Base-by-base conservation (phyloP, 2,797 vertebrate genomes). In the Arrhamphus sclerolepis region DNA sequence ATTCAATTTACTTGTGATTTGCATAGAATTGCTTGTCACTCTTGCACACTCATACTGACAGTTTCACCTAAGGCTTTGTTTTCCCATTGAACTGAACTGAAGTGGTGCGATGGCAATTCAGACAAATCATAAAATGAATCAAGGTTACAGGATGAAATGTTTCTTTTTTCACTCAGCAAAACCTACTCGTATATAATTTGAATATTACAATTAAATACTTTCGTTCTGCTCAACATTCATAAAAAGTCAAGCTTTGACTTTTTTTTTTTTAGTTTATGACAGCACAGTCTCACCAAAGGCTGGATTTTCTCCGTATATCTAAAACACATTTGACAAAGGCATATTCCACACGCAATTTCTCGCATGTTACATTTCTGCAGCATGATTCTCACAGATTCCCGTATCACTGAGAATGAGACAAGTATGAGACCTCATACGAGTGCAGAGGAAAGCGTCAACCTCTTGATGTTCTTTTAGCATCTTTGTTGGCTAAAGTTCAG, bases 1-100 rank as follows among this genome's bases (percentile, higher is more conserved):
- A 68, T 55, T 62, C 48, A 67, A 41, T 57, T 59, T 49, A 71
- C 42, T 44, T 72, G 50, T 56, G 50, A 63, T 82, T 89, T 90
- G 89, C 89, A 89, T 89, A 89, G 89, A 85, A 71, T 70, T 65
- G 26, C 63, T 72, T 56, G 48, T 78, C 66, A 62, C 75, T 11
- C 31, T 34, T 13, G 9, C 10, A 34, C 47, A 19, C 39, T 42
- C 14, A 40, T 34, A 40, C 18, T 13, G 31, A 28, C 21, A 62
- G 42, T 28, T 13, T 20, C 31, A 38, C 20, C 42, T 17, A 51
- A 73, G 63, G 7, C 11, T 22, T 51, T 21, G 8, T 47, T 69
- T 20, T 26, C 14, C 18, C 43, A 16, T 48, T n/a, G 2, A 26
- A 29, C 4, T 28, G 56, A 39, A 57, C 21, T 56, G 3, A 71